These are phyloP conservation scores for Antennarius striatus DNA, from an alignment of 2,113 vertebrate genomes.

Conservation along the genomic window DNA sequence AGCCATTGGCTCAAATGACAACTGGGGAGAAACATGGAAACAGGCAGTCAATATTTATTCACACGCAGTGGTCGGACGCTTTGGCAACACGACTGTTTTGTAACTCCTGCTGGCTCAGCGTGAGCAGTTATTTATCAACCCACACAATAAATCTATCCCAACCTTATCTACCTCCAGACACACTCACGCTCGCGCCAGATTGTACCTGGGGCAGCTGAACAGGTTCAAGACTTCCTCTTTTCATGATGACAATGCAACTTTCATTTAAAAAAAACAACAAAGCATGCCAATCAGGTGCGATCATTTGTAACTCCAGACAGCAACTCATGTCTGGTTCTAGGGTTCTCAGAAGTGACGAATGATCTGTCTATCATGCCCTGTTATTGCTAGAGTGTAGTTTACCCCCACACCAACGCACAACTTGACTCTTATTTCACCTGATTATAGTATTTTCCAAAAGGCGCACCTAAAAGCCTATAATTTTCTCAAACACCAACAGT, in stretches of 20 bases:
- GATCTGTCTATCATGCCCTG: no score
- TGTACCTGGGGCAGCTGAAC: neutral
- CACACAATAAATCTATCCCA: neutral
- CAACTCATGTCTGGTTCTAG: no score
- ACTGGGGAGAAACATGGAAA: conserved; percentile 40
- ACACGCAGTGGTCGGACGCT: neutral
- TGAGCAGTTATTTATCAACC: neutral
- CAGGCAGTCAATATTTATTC: neutral
- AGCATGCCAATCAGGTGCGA: no score
- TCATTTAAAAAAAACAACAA: neutral
- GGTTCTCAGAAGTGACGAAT: no score
- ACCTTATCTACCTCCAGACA: neutral
- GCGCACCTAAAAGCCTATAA: no score
- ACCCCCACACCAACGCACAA: no score
- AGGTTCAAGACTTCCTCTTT: neutral
- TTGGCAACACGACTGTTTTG: neutral
- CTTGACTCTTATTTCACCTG: no score
- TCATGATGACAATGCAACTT: conserved; percentile 5
- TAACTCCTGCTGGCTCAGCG: neutral
- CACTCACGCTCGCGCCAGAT: neutral
- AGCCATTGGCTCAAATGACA: conserved; percentile 36
- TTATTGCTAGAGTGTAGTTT: no score
- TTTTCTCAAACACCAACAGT: no score
- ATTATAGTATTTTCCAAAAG: no score
- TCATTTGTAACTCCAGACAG: no score